phyloP scores from a whole-genome alignment of 2,888 invertebrate genomes.

The Dryomyza anilis region DNA sequence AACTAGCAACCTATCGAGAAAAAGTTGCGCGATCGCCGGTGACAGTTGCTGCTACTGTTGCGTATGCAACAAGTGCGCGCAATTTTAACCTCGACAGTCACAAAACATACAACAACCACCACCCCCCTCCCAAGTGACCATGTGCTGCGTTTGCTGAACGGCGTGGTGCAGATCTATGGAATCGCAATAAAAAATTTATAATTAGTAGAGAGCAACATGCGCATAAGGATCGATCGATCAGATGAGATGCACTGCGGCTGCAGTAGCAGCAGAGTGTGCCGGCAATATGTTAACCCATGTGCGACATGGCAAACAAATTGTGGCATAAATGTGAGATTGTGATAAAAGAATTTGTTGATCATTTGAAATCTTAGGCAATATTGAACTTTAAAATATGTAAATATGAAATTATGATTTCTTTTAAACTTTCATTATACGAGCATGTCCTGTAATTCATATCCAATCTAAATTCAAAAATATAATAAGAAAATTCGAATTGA shows the following conservation, averaged over 20 bases:
- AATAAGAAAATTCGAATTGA: too few relatives aligned
- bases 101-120: too few relatives aligned
- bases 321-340: too few relatives aligned
- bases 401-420: too few relatives aligned
- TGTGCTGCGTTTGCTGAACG: too few relatives aligned
- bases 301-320: background rate
- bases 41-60: slow-evolving; percentile 16
- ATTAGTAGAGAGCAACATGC: slow-evolving; percentile 27
- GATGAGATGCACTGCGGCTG: background rate
- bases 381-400: too few relatives aligned
- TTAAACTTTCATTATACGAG: too few relatives aligned
- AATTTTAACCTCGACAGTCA: background rate
- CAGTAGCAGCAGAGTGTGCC: background rate
- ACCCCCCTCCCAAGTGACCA: too few relatives aligned
- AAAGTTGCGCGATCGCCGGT: background rate
- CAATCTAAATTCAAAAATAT: too few relatives aligned
- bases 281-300: background rate
- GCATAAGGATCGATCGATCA: slow-evolving; percentile 19
- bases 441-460: too few relatives aligned
- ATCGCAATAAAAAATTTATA: slow-evolving; percentile 26
- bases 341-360: too few relatives aligned
- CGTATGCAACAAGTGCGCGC: background rate
- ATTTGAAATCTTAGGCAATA: too few relatives aligned
- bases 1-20: background rate
- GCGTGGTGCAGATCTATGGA: background rate